Percentiles rank a stretch among this genome's conserved stretches.
These are phyloP conservation scores for Nettapus auritus DNA, from an alignment of 2,113 vertebrate genomes.

Conservation along the genomic window DNA sequence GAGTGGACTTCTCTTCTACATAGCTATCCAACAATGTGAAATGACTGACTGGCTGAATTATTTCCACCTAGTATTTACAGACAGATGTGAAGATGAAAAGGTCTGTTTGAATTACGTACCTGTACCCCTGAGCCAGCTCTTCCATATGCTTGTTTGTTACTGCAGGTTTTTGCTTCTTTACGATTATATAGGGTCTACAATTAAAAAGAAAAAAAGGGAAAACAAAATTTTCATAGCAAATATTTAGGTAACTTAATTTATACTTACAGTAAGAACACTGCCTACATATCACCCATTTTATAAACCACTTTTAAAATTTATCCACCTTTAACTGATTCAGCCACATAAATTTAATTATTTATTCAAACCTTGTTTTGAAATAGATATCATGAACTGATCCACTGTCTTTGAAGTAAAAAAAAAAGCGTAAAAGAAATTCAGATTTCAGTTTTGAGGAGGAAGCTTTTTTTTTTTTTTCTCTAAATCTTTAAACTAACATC, in stretches of 20 bases:
- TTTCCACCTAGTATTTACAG: background rate
- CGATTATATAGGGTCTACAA: conserved; percentile 94
- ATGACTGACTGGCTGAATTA: background rate
- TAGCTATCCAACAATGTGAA: background rate
- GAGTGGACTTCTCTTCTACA: background rate
- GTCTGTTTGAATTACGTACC: conserved; percentile 71
- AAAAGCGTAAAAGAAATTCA: background rate
- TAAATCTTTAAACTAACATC: background rate
- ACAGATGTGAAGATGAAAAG: background rate
- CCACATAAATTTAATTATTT: background rate
- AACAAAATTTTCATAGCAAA: background rate
- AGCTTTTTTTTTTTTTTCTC: background rate
- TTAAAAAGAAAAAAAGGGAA: background rate
- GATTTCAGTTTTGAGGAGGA: background rate
- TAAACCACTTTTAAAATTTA: background rate
- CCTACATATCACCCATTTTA: background rate
- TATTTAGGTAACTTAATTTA: background rate
- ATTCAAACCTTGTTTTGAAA: background rate
- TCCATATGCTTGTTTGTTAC: conserved; percentile 97
- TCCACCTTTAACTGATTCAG: background rate
- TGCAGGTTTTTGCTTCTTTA: conserved; percentile 92
- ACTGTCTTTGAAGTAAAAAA: background rate
- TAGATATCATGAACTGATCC: background rate
- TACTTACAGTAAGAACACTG: background rate
- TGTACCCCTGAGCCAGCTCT: conserved; percentile 96